These are phyloP conservation scores for Emydoidea blandingii DNA, from an alignment of 2,797 vertebrate species.

Conservation along the genomic window DNA sequence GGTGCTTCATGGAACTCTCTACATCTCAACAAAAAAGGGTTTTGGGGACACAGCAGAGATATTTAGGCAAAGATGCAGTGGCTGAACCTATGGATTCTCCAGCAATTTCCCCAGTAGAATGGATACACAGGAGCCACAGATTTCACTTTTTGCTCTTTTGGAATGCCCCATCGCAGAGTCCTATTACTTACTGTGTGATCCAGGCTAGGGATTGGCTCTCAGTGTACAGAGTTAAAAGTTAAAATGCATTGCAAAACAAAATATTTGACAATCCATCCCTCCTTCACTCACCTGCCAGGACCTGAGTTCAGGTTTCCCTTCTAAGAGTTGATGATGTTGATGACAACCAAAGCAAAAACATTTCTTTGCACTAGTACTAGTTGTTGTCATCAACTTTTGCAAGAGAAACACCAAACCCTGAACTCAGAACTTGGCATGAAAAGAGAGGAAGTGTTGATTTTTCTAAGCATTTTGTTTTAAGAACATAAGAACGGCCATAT, in stretches of 20 bases:
- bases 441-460: neutral
- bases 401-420: neutral
- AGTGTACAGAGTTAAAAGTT: neutral
- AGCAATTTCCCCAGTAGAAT: neutral
- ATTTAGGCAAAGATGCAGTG: neutral
- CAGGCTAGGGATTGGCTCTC: neutral
- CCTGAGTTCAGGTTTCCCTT: neutral
- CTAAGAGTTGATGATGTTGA: neutral
- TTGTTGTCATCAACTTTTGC: neutral
- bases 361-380: neutral
- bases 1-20: neutral
- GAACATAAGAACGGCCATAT: too few species aligned
- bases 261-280: neutral
- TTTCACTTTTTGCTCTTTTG: neutral
- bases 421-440: neutral
- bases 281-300: neutral
- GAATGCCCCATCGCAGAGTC: neutral
- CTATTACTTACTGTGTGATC: neutral
- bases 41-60: neutral
- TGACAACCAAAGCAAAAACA: neutral
- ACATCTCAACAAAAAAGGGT: neutral
- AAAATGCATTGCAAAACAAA: neutral
- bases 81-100: neutral
- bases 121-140: neutral
- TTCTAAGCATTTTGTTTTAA: constrained; percentile 9